phyloP scores from a whole-genome alignment of 2,888 invertebrate genomes.

The Penaeus monodon region DNA sequence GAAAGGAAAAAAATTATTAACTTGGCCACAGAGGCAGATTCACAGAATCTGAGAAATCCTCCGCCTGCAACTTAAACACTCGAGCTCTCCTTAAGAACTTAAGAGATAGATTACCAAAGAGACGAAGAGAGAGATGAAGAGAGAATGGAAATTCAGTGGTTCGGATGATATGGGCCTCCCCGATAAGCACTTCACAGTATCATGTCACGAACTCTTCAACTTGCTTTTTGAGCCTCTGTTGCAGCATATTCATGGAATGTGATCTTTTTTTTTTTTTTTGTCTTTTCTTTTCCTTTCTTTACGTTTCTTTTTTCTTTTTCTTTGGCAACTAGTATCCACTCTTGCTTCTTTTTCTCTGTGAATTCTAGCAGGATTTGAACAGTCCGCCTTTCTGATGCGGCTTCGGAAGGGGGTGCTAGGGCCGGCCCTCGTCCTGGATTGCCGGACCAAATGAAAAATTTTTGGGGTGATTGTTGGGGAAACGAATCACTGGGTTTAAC shows the following conservation, averaged over 20 bases:
- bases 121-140: neutral
- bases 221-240: conserved; percentile 19
- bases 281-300: neutral
- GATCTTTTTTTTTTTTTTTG: too few relatives aligned
- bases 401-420: too few relatives aligned
- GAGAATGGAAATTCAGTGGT: neutral
- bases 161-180: neutral
- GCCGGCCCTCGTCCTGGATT: too few relatives aligned
- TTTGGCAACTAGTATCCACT: conserved; percentile 18
- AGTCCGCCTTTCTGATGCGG: neutral
- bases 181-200: neutral
- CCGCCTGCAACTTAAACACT: too few relatives aligned
- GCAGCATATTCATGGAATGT: conserved; percentile 26
- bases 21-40: too few relatives aligned
- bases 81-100: too few relatives aligned
- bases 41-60: too few relatives aligned
- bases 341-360: conserved; percentile 15
- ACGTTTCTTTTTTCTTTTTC: neutral
- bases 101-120: too few relatives aligned
- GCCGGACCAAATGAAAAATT: too few relatives aligned
- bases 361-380: conserved; percentile 4
- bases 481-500: too few relatives aligned
- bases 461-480: too few relatives aligned
- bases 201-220: conserved; percentile 19
- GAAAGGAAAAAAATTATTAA: too few relatives aligned